Evolutionary conservation across 2,888 invertebrate species (phyloP), one percentile per base, ranked within the genome.

Genomic region (Microctonus brassicae): DNA sequence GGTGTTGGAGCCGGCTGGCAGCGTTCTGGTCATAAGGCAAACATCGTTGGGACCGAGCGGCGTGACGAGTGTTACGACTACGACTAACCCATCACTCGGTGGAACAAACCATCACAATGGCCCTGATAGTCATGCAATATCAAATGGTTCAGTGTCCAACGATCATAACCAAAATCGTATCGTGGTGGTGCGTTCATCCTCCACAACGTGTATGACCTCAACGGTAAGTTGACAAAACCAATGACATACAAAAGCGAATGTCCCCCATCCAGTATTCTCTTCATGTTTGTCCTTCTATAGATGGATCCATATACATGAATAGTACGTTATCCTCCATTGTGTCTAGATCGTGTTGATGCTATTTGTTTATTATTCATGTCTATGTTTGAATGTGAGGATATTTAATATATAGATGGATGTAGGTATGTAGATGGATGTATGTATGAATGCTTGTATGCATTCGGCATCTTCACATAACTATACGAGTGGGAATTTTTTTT

Each of bases 151-250:
- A 69, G 81, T 81, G 73, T 81, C 83, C 68, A 85, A 81, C 77
- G 86, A 86, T 79, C 86, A 87, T 81, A 86, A 87, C 78, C 86
- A 86, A 80, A 87, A 87, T 80, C 82, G 86, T 73, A 87, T 87
- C 79, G 87, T 87, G 75, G 86, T 87, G 75, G 85, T 87, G 52
- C 82, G 87, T 77, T 85, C 86, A 39, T 82, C 86, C 63, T 79
- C 83, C 68, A 78, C 85, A 75, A 80, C 82, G 72, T 82, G 83
- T 71, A 81, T 83, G 79, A 84, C 84, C 73, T 80, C 81, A 67
- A 74, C 82, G 81, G 85, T 85, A 78, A 84, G 76, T 75, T 60
- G 7, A 47, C 47, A 47, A 47, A 62, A 62, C 66, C 72, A 74
- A 68, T 69, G 42, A 20, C 64, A 61, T 67, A 71, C 47, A 42